Conservation (phyloP, 2,113 vertebrate genomes). For the Vicugna pacos region DNA sequence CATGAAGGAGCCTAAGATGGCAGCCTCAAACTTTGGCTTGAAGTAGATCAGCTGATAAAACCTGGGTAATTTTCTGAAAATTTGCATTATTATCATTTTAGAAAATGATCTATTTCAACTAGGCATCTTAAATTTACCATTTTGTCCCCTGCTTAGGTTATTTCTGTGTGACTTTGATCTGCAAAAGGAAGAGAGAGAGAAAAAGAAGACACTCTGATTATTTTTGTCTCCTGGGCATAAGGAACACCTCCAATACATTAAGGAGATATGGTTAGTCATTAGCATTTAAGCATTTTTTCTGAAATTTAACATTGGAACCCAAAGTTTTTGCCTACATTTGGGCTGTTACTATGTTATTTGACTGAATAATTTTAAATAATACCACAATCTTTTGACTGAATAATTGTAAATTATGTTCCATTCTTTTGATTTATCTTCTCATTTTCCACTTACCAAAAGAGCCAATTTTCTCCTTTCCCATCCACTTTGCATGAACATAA, state of each 20-base stretch:
- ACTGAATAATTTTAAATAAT: background rate
- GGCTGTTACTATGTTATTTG: background rate
- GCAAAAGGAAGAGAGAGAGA: background rate
- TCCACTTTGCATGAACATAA: constrained; percentile 6
- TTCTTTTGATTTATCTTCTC: background rate
- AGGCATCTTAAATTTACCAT: background rate
- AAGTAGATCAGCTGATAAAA: background rate
- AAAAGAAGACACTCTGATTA: background rate
- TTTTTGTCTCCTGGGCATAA: background rate
- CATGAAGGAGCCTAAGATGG: background rate
- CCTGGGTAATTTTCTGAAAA: background rate
- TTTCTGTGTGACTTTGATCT: background rate
- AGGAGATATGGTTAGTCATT: background rate
- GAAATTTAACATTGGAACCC: background rate
- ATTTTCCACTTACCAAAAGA: constrained; percentile 14
- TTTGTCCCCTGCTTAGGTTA: background rate
- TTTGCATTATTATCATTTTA: background rate
- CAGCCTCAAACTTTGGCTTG: background rate
- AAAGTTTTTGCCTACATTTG: background rate
- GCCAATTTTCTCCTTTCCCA: background rate
- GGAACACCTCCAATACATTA: background rate
- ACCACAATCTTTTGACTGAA: background rate
- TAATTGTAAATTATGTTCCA: background rate
- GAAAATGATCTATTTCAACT: background rate
- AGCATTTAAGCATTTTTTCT: background rate